phyloP scores from a whole-genome alignment of 2,113 vertebrate genomes.

The Cavia aperea region DNA sequence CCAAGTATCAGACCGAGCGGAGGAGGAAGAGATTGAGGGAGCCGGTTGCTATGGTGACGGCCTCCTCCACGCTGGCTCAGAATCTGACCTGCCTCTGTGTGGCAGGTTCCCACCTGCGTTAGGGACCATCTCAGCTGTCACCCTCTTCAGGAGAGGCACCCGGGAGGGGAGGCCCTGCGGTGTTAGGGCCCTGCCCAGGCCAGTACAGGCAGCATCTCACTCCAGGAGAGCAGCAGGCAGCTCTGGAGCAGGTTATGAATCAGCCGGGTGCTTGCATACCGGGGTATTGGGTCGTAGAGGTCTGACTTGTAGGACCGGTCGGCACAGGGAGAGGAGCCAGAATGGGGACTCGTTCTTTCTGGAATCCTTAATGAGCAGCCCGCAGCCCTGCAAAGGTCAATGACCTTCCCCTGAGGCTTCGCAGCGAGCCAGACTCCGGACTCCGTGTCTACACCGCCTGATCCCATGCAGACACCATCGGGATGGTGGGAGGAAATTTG shows the following conservation, averaged over 20 bases:
- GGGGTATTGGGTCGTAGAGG: neutral
- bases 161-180: neutral
- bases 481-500: neutral
- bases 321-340: neutral
- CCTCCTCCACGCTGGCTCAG: neutral
- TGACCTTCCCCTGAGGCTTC: neutral
- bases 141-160: neutral
- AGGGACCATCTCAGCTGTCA: neutral
- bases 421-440: neutral
- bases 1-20: neutral
- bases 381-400: neutral
- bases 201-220: neutral
- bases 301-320: neutral
- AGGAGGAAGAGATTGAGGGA: neutral
- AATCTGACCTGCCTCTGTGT: neutral
- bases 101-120: neutral
- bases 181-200: neutral
- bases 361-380: constrained; percentile 2
- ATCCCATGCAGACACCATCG: accelerated
- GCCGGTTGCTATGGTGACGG: constrained; percentile 52
- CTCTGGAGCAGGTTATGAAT: neutral
- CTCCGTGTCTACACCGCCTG: neutral
- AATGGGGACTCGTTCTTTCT: neutral
- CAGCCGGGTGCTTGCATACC: neutral
- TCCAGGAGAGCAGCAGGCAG: neutral